Conservation (phyloP, 2,113 vertebrate species). For the Microtus ochrogaster region DNA sequence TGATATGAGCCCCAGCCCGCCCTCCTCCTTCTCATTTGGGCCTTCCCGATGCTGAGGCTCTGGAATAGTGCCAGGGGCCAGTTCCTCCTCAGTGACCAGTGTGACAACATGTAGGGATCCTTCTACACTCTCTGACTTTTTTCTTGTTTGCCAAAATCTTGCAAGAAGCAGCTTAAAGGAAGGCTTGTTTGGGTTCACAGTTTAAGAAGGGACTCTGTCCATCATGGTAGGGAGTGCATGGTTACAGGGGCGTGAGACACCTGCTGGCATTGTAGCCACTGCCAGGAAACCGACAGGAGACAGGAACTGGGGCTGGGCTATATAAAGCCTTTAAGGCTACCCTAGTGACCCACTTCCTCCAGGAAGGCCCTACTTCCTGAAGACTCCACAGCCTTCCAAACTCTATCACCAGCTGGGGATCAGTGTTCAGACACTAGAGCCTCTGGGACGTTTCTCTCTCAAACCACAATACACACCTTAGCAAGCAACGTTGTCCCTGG, state of each 20-base stretch:
- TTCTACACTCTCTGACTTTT: not conserved
- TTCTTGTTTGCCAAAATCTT: not conserved
- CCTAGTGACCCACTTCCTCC: too few species aligned
- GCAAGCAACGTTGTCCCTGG: not conserved
- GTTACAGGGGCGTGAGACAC: not conserved
- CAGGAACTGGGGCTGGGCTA: not conserved
- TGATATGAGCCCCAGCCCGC: not conserved
- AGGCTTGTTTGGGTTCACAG: not conserved
- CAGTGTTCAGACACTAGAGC: too few species aligned
- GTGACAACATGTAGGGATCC: not conserved
- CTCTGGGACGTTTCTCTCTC: not conserved
- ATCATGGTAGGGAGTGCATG: not conserved
- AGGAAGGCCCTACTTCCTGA: not conserved
- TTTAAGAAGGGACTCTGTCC: not conserved
- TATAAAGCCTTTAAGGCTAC: not conserved
- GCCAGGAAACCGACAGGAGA: not conserved
- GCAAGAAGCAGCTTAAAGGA: not conserved
- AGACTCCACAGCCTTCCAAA: not conserved
- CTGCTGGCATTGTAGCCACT: not conserved
- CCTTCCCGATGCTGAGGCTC: not conserved
- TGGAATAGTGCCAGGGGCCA: not conserved
- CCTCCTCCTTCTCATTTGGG: not conserved
- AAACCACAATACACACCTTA: not conserved
- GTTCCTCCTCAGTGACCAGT: not conserved
- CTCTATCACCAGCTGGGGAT: not conserved